These are phyloP conservation scores for Caenorhabditis wallacei DNA, from an alignment of 2,888 invertebrate species.

Conservation along the genomic window DNA sequence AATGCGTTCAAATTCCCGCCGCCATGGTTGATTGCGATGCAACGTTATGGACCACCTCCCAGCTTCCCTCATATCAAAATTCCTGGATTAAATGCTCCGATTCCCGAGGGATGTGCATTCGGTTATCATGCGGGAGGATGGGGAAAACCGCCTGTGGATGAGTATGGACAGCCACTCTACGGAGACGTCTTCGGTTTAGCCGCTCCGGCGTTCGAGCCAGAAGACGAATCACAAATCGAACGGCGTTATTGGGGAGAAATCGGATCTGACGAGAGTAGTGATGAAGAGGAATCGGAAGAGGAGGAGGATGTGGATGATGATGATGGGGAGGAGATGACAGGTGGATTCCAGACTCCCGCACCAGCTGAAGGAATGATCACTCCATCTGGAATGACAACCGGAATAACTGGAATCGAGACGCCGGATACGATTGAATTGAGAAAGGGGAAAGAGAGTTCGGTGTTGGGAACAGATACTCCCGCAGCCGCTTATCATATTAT, in stretches of 20 bases:
- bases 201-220: conserved; percentile 74
- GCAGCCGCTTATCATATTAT: conserved; percentile 93
- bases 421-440: conserved; percentile 98
- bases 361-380: conserved; percentile 68
- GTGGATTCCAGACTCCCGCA: conserved; percentile 73
- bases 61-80: conserved; percentile 99
- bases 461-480: conserved; percentile 79
- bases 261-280: conserved; percentile 89
- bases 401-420: conserved; percentile 89
- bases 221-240: conserved; percentile 93
- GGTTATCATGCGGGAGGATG: conserved; percentile 99
- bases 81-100: conserved; percentile 94
- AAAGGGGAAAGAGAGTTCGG: conserved; percentile 90
- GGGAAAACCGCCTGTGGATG: conserved; percentile 99
- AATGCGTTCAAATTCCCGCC: conserved; percentile 88
- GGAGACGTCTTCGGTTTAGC: conserved; percentile 97
- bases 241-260: conserved; percentile 97
- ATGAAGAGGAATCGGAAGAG: conserved; percentile 82
- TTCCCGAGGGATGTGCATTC: conserved; percentile 95
- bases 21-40: conserved; percentile 97
- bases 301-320: conserved; percentile 72
- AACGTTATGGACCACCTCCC: conserved; percentile 98
- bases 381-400: conserved; percentile 81
- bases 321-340: conserved; percentile 26
- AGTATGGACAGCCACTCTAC: conserved; percentile 96